Evolutionary conservation across 2,113 vertebrate genomes (phyloP), one percentile per base, ranked within the genome.

Genomic region (Ramphastos sulfuratus): DNA sequence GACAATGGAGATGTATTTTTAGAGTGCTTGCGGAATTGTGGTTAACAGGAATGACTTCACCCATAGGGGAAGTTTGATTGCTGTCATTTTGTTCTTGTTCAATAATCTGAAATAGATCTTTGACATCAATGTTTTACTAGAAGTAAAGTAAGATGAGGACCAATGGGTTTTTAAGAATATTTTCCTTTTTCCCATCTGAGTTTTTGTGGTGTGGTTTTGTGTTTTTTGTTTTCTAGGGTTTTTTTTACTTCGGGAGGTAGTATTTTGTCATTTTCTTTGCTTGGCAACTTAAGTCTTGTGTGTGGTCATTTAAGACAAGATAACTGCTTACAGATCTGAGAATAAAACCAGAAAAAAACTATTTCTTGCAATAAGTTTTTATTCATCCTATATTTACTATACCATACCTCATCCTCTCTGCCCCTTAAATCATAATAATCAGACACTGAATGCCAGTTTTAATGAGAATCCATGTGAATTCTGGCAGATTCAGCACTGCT

Each of bases 31-130:
- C 77, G 78, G 76, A 86, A 54, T 21, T 91, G 84, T 11, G 8
- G 65, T 79, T 60, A 66, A 74, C 20, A 52, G 67, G 67, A 92
- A 85, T 61, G 25, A 83, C 63, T 92, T 92, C 75, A 90, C 48
- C 63, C 2, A 0, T 63, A 88, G 73, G 73, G 82, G 18, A 87
- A 81, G 31, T 50, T 89, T 85, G 77, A 14, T 70, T 93, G 25
- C 70, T 96, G 73, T 77, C 5, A 48, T 72, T 92, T 94, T 91
- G 17, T 89, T 92, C 75, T 73, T 85, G 67, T 85, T 93, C 72
- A 73, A 27, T 76, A 85, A 87, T 81, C 48, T 8, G 7, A 90
- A 96, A 83, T 96, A 48, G 12, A 56, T 90, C 1, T 1, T 70
- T 75, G 91, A n/a, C 59, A 89, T 85, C 74, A 63, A 31, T 77